Base-by-base conservation (phyloP, 2,113 vertebrate genomes). In the Pandion haliaetus region DNA sequence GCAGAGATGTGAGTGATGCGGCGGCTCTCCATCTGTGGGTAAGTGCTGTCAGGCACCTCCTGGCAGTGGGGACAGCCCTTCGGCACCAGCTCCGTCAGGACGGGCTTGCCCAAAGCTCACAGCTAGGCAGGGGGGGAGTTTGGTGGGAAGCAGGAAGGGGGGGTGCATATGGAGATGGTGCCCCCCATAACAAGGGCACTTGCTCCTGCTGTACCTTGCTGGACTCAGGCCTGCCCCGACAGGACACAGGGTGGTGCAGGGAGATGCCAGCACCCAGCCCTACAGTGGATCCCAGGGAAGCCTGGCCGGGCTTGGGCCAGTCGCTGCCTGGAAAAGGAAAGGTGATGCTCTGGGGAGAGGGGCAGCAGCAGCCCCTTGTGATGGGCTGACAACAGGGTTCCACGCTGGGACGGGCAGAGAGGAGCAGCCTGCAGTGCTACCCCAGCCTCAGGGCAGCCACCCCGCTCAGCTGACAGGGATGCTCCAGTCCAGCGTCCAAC, bases 1-100 rank as follows among this genome's bases (percentile, higher is more conserved):
- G 99, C 99, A 0, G 99, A 99, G 97, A 99, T 99, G 97, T 99
- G 99, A 0, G 99, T 99, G 94, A 99, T 99, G 74, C 99, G 98
- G 50, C 99, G 98, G 93, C 83, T 99, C 94, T 99, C 99, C 5
- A 97, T 98, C 98, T 99, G 98, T 4, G 23, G 84, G 44, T 29
- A 55, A 74, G 58, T 0, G 0, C 59, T 17, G 0, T 96, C 84
- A 94, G 69, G 81, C 66, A 72, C 58, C 61, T 85, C 78, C 70
- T 50, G 38, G n/a, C 72, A n/a, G n/a, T 0, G 0, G 63, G 77
- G 34, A 29, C 3, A 13, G 80, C 82, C 49, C 50, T 15, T 34
- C 49, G 44, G 93, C 19, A 45, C 50, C 38, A 23, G 66, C 63
- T 42, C 42, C 67, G 11, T 21, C 1, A 2, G 25, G n/a, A 61